Evolutionary conservation across 1,140 invertebrate genomes (phyloP), one percentile per base, ranked within the genome.

Genomic region (Nephila pilipes): DNA sequence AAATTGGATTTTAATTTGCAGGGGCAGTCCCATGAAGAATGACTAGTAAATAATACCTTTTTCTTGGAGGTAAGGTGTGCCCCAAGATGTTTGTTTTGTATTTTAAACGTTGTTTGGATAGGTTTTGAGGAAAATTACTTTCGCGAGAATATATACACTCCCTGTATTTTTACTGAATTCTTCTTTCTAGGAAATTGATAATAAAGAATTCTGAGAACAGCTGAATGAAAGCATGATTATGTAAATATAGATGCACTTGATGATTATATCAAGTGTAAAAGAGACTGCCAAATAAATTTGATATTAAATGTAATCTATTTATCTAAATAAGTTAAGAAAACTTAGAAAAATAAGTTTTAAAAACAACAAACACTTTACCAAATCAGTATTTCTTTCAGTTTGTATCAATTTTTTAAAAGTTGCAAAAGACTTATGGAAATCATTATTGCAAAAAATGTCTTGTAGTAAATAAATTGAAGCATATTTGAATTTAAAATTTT

Each of bases 1-100:
- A 55, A 55, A 83, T 83, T 55, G 80, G 80, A 83, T 83, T 83
- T 83, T 83, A 83, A 83, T 83, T 46, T 83, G 80, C 38, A 83
- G 80, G 80, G 38, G 80, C 10, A 83, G 80, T 55, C 22, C 80
- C n/a, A 54, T 83, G 38, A 55, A 55, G 80, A n/a, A 83, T 83
- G 69, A 32, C 29, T 75, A 5, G 69, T 18, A 75, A 75, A 75
- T 36, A 75, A 75, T 75, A 14, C 69, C 63, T 32, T 36, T 75
- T 75, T n/a, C 32, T 32, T 36, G 69, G 14, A 32, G 16, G 16
- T 36, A 36, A 75, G 69, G 69, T 75, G 69, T 75, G 69, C 29
- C 69, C 29, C 3, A 29, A 32, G 16, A 75, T 75, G 69, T 75
- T 75, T 75, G 69, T 36, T 75, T 75, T 75, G 29, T 29, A 32